Evolutionary conservation across 2,113 vertebrate species (phyloP).

Genomic region (Podarcis raffonei): DNA sequence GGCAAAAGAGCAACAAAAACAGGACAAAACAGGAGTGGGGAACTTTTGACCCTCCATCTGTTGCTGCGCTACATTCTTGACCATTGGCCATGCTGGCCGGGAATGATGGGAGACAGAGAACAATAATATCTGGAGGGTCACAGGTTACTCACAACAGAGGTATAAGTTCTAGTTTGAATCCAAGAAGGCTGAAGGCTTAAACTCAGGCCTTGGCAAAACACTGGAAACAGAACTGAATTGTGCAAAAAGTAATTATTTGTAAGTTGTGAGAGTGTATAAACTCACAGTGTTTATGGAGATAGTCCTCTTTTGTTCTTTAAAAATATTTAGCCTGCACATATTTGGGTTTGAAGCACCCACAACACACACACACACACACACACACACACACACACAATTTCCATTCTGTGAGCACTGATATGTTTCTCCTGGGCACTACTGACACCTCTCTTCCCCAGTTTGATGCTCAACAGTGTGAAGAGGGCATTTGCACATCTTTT

Average conservation of each 20-base stretch:
- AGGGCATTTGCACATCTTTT: background rate
- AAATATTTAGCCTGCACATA: too few species aligned
- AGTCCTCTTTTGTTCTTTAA: background rate
- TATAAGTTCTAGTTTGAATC: background rate
- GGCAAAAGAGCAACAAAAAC: slow-evolving; percentile 34
- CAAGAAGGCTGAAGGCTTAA: slow-evolving; percentile 15
- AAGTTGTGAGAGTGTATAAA: too few species aligned
- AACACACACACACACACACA: background rate
- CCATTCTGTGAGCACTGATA: background rate
- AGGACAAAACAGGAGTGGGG: background rate
- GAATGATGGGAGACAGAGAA: too few species aligned
- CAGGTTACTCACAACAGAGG: slow-evolving; percentile 18
- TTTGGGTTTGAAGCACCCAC: background rate
- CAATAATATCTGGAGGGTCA: too few species aligned
- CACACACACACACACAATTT: background rate
- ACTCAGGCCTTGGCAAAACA: slow-evolving; percentile 14
- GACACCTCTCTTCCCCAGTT: background rate
- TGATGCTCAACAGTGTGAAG: background rate
- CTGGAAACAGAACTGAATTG: too few species aligned
- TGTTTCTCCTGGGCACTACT: background rate
- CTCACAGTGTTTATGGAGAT: background rate
- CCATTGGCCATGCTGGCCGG: too few species aligned
- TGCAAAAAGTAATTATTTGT: too few species aligned
- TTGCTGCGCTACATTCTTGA: too few species aligned
- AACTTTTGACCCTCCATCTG: too few species aligned